Evolutionary conservation across 2,888 invertebrate genomes (phyloP).

Genomic region (Holacanthella duospinosa): DNA sequence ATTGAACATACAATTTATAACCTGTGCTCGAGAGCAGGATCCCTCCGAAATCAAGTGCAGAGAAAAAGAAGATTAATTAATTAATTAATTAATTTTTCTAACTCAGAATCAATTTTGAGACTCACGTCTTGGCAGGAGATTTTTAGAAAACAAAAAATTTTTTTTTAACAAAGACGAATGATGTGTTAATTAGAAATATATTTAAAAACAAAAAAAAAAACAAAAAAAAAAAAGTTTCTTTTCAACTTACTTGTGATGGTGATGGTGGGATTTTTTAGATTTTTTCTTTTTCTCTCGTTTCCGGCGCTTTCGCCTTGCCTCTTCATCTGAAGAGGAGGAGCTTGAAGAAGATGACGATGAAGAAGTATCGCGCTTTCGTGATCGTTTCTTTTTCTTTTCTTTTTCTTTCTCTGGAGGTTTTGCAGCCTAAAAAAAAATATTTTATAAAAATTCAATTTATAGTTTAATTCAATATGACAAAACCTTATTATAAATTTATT

Average conservation of each 20-base stretch:
- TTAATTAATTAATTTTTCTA: too few species aligned
- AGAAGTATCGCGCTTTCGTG: slow-evolving; percentile 27
- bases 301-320: slow-evolving; percentile 24
- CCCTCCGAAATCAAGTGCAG: too few species aligned
- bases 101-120: slow-evolving; percentile 1
- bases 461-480: too few species aligned
- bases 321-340: slow-evolving; percentile 29
- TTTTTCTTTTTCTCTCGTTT: slow-evolving; percentile 35
- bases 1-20: too few species aligned
- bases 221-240: slow-evolving; percentile 6
- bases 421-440: background rate
- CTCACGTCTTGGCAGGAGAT: background rate
- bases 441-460: too few species aligned
- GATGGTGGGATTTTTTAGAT: slow-evolving; percentile 31
- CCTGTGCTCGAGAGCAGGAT: too few species aligned
- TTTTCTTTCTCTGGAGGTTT: slow-evolving; percentile 14
- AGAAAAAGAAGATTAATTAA: background rate
- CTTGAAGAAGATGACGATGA: slow-evolving; percentile 29
- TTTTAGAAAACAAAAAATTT: background rate
- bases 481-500: too few species aligned
- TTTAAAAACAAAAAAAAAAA: background rate
- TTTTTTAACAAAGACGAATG: too few species aligned
- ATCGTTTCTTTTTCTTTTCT: slow-evolving; percentile 27
- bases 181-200: too few species aligned
- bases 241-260: slow-evolving; percentile 28